Percentiles rank a stretch among this genome's conserved stretches.
phyloP scores from a whole-genome alignment of 2,888 invertebrate genomes.

The Iphiclides podalirius region DNA sequence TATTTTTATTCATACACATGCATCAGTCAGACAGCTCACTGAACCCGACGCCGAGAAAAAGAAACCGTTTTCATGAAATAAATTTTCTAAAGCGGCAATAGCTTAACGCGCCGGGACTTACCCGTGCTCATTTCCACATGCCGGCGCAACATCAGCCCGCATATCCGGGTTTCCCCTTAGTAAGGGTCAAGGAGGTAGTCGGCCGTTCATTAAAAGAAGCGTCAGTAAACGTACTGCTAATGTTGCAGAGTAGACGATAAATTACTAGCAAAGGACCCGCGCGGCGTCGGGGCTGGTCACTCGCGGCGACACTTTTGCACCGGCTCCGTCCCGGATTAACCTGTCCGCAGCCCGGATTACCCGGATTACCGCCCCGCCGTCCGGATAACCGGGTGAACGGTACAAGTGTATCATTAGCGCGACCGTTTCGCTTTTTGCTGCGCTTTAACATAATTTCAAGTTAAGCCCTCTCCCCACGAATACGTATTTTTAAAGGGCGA shows the following conservation, averaged over 20 bases:
- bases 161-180: conserved; percentile 11
- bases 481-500: not conserved
- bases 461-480: not conserved
- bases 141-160: not conserved
- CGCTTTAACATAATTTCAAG: conserved; percentile 10
- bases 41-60: not conserved
- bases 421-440: conserved; percentile 12
- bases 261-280: conserved; percentile 32
- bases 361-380: conserved; percentile 24
- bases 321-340: conserved; percentile 51
- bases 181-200: conserved; percentile 15
- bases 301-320: conserved; percentile 38
- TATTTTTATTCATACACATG: not conserved
- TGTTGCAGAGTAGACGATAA: conserved; percentile 36
- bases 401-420: conserved; percentile 42
- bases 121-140: not conserved
- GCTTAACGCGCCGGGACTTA: not conserved
- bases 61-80: not conserved
- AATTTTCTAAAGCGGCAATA: not conserved
- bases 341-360: conserved; percentile 54
- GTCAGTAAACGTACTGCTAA: conserved; percentile 30
- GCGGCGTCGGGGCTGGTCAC: conserved; percentile 35
- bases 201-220: conserved; percentile 11
- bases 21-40: not conserved
- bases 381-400: conserved; percentile 30